phyloP scores from a whole-genome alignment of 1,140 invertebrate genomes.

The Holotrichia oblita region DNA sequence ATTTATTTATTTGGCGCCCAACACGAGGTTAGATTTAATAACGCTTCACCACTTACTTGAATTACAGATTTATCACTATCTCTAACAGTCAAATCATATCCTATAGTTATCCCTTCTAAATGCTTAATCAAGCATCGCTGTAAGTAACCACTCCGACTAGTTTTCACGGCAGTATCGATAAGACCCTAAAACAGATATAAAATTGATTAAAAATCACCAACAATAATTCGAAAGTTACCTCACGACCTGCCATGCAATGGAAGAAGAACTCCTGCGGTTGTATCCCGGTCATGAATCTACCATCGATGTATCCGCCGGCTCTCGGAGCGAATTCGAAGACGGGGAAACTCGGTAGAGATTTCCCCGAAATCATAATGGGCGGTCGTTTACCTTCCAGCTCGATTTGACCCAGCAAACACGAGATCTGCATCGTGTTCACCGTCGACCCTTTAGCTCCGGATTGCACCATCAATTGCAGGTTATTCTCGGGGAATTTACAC shows the following conservation, averaged over 20 bases:
- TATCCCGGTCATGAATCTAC: conserved; percentile 97
- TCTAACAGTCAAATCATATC: conserved; percentile 94
- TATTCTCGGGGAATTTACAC: conserved; percentile 92
- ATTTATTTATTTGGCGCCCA: not conserved
- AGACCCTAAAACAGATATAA: conserved; percentile 65
- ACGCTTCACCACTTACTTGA: conserved; percentile 66
- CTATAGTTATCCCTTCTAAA: conserved; percentile 90
- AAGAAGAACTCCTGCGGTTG: conserved; percentile 98
- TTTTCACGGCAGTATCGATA: conserved; percentile 89
- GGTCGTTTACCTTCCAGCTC: conserved; percentile 98
- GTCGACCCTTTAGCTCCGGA: conserved; percentile 98
- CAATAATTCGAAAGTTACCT: conserved; percentile 66
- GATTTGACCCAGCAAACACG: conserved; percentile 95
- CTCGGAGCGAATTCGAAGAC: conserved; percentile 89
- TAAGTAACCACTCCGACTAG: conserved; percentile 96
- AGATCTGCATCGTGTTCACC: conserved; percentile 98
- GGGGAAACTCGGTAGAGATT: conserved; percentile 92
- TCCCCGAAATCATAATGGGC: conserved; percentile 92
- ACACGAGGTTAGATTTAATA: not conserved
- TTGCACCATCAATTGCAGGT: conserved; percentile 97
- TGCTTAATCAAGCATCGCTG: conserved; percentile 98
- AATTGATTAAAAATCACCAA: not conserved
- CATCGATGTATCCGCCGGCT: conserved; percentile 96
- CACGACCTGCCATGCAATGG: conserved; percentile 99
- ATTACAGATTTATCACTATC: conserved; percentile 95